A percentile compares a stretch with the other conserved stretches of the same genome.
These are phyloP conservation scores for Acanthopleura granulata DNA, from an alignment of 2,888 invertebrate species.

Conservation along the genomic window DNA sequence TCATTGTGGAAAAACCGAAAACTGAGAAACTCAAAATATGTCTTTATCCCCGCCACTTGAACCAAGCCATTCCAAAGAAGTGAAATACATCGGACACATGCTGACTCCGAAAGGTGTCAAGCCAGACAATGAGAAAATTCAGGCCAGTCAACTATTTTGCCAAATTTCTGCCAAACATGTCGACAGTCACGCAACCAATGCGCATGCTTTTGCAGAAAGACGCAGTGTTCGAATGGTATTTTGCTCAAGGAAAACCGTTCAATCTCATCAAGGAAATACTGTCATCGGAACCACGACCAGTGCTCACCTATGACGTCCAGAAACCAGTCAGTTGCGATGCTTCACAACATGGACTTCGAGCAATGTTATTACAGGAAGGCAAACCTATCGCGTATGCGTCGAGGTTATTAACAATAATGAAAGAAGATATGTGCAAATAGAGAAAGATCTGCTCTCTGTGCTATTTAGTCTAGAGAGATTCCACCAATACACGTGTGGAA, in stretches of 20 bases:
- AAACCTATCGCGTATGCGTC: conserved; percentile 25
- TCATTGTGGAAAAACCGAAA: conserved; percentile 20
- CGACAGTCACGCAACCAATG: too few species aligned
- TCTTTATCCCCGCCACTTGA: conserved; percentile 20
- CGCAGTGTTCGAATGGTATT: conserved; percentile 19
- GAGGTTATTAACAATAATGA: conserved; percentile 18
- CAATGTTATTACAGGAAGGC: neutral
- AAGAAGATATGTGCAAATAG: conserved; percentile 26
- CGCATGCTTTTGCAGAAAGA: too few species aligned
- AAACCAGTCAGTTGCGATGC: conserved; percentile 23
- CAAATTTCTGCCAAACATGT: too few species aligned
- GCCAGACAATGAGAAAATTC: conserved; percentile 10
- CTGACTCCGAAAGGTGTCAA: conserved; percentile 1
- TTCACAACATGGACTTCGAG: conserved; percentile 23
- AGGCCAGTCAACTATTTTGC: too few species aligned
- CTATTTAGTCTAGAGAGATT: conserved; percentile 18
- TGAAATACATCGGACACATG: neutral
- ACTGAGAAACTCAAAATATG: conserved; percentile 18
- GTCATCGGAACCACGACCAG: conserved; percentile 17
- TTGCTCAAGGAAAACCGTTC: conserved; percentile 12
- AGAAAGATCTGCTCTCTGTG: conserved; percentile 24
- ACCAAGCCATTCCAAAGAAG: conserved; percentile 4
- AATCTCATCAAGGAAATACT: conserved; percentile 13
- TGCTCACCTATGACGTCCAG: conserved; percentile 19
- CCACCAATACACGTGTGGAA: conserved; percentile 18